These are phyloP conservation scores for Drosophila mimetica DNA, from an alignment of 2,888 invertebrate species.

Conservation along the genomic window DNA sequence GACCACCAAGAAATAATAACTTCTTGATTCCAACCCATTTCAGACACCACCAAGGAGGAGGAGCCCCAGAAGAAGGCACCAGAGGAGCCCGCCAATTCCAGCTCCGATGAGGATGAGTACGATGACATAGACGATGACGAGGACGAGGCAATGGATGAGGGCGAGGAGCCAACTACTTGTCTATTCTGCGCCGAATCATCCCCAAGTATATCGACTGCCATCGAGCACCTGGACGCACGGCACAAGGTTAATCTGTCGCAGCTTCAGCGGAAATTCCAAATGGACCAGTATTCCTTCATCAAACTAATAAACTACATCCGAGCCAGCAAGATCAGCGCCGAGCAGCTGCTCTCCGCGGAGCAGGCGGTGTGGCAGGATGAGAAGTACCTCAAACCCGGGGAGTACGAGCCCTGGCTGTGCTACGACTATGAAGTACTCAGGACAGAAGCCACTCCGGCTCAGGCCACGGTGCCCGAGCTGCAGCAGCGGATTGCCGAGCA, in stretches of 20 bases:
- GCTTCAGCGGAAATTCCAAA: slow-evolving; percentile 88
- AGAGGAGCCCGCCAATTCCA: slow-evolving; percentile 13
- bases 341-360: slow-evolving; percentile 86
- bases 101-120: slow-evolving; percentile 61
- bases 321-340: slow-evolving; percentile 86
- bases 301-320: slow-evolving; percentile 93
- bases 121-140: slow-evolving; percentile 77
- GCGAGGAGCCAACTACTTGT: slow-evolving; percentile 85
- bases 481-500: slow-evolving; percentile 86
- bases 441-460: slow-evolving; percentile 34
- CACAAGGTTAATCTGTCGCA: slow-evolving; percentile 89
- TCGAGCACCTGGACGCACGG: slow-evolving; percentile 87
- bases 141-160: slow-evolving; percentile 85
- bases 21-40: background rate
- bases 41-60: slow-evolving; percentile 11
- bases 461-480: slow-evolving; percentile 64
- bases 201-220: slow-evolving; percentile 87
- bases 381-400: slow-evolving; percentile 90
- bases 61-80: slow-evolving; percentile 5
- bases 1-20: background rate
- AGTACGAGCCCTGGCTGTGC: slow-evolving; percentile 92
- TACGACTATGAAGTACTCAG: slow-evolving; percentile 85
- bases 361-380: slow-evolving; percentile 90
- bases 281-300: slow-evolving; percentile 93
- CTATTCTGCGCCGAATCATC: slow-evolving; percentile 89